Conservation (phyloP, 2,888 invertebrate species). For the Malachius bipustulatus region DNA sequence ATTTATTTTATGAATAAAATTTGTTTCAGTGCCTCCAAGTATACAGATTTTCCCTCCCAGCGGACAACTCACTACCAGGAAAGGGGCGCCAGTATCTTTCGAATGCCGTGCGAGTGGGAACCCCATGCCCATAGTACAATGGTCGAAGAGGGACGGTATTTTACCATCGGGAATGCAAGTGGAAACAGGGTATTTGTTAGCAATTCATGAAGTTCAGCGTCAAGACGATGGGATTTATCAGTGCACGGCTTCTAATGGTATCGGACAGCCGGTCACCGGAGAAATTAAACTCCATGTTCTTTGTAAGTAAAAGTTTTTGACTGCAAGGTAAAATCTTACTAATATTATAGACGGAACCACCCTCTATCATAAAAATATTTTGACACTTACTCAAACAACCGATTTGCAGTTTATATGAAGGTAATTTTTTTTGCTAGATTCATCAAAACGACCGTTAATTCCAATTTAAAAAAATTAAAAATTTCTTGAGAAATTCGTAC, state of each 20-base stretch:
- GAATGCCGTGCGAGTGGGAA: slow-evolving; percentile 39
- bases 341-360: no score
- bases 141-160: slow-evolving; percentile 38
- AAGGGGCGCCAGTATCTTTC: slow-evolving; percentile 38
- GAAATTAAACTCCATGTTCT: slow-evolving; percentile 36
- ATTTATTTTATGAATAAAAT: no score
- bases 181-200: slow-evolving; percentile 34
- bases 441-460: no score
- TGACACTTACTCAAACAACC: no score
- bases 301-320: slow-evolving; percentile 31
- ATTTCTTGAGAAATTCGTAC: no score
- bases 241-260: slow-evolving; percentile 40
- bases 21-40: slow-evolving; percentile 35
- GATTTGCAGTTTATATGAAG: no score
- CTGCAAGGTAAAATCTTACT: no score
- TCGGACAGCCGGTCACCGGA: slow-evolving; percentile 37
- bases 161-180: slow-evolving; percentile 35
- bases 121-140: slow-evolving; percentile 39
- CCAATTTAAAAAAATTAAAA: no score
- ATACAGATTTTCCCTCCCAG: slow-evolving; percentile 35
- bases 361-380: no score
- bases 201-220: slow-evolving; percentile 33
- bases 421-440: no score
- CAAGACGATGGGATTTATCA: slow-evolving; percentile 40
- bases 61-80: slow-evolving; percentile 33